Evolutionary conservation across 2,113 vertebrate genomes (phyloP).

Genomic region (Tapirus terrestris): DNA sequence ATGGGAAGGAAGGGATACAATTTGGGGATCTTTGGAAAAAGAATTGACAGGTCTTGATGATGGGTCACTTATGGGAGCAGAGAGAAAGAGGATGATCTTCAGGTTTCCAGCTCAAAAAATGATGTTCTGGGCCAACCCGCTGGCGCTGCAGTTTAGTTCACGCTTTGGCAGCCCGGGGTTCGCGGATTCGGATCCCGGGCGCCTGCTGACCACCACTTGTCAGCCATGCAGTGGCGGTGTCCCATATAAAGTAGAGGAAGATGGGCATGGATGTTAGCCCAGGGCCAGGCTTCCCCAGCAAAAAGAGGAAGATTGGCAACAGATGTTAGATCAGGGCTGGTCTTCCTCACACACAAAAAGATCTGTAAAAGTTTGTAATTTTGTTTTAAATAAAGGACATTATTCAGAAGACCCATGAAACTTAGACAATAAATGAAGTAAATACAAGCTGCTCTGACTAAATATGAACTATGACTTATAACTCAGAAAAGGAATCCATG

Average conservation of each 20-base stretch:
- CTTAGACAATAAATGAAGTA: conserved; percentile 12
- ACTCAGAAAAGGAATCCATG: neutral
- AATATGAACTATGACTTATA: neutral
- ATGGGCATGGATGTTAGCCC: too few species aligned
- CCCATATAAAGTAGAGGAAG: too few species aligned
- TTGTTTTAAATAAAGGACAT: neutral
- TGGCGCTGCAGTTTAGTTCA: too few species aligned
- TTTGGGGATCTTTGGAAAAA: neutral
- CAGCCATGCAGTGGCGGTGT: too few species aligned
- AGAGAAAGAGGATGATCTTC: neutral
- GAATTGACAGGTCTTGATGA: neutral
- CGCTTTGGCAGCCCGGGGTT: too few species aligned
- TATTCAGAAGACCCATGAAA: neutral
- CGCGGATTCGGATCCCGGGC: too few species aligned
- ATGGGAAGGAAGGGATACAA: neutral
- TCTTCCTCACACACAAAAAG: too few species aligned
- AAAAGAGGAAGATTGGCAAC: too few species aligned
- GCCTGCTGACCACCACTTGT: too few species aligned
- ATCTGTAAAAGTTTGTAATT: neutral
- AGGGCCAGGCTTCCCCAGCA: too few species aligned
- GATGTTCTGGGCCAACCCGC: neutral
- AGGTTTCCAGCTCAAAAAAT: neutral
- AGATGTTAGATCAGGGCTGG: too few species aligned
- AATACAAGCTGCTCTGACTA: neutral
- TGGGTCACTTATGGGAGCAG: neutral